These are phyloP conservation scores for Acholoe squamosa DNA, from an alignment of 2,888 invertebrate genomes.

Conservation along the genomic window DNA sequence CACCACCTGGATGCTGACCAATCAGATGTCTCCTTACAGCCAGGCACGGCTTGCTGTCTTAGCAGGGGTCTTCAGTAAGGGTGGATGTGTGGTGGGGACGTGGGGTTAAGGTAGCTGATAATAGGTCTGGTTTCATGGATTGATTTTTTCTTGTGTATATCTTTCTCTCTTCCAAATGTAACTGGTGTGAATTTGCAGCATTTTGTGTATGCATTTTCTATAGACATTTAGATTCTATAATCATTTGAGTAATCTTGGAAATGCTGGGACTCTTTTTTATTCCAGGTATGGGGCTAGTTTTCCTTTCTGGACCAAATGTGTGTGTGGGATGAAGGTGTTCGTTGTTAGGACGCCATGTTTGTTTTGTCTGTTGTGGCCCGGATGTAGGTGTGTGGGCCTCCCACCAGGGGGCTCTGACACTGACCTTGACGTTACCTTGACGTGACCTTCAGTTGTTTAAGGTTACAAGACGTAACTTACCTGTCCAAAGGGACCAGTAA, in stretches of 20 bases:
- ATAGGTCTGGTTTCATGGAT: too few relatives aligned
- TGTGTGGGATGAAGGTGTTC: not conserved
- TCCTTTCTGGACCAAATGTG: too few relatives aligned
- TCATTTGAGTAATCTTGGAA: too few relatives aligned
- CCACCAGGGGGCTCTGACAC: slow-evolving; percentile 6
- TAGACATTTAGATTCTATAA: too few relatives aligned
- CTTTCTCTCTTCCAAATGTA: too few relatives aligned
- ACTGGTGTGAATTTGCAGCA: too few relatives aligned
- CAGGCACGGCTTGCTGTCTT: not conserved
- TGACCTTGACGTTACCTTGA: not conserved
- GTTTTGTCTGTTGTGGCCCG: slow-evolving; percentile 16
- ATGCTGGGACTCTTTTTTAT: too few relatives aligned
- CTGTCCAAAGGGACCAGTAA: not conserved
- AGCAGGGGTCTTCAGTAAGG: not conserved
- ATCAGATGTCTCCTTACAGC: slow-evolving; percentile 4
- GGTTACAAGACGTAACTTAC: not conserved
- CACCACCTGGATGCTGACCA: not conserved
- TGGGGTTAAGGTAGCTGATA: not conserved
- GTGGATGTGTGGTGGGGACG: not conserved
- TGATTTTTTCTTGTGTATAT: too few relatives aligned
- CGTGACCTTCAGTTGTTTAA: slow-evolving; percentile 32
- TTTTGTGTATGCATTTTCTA: too few relatives aligned
- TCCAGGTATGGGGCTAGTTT: too few relatives aligned
- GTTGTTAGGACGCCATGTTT: not conserved
- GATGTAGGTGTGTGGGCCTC: not conserved